phyloP scores from a whole-genome alignment of 1,140 invertebrate species.

The Drosophila melanica region DNA sequence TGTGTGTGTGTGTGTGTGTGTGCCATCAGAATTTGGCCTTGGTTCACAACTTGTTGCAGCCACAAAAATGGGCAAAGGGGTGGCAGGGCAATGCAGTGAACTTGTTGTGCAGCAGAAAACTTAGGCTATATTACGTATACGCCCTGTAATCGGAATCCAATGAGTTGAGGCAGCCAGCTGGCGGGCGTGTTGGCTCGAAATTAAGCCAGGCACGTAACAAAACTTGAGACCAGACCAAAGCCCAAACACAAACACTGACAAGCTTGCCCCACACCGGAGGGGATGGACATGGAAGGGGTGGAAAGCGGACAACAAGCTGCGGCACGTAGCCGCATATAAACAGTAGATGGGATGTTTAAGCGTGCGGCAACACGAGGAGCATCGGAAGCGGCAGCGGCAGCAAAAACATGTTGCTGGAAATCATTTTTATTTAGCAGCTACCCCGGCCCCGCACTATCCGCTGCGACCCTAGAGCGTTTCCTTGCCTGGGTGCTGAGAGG shows the following conservation, averaged over 20 bases:
- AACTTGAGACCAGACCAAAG: slow-evolving; percentile 50
- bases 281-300: neutral
- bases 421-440: slow-evolving; percentile 35
- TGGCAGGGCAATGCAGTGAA: neutral
- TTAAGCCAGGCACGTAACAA: slow-evolving; percentile 70
- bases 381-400: neutral
- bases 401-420: slow-evolving; percentile 48
- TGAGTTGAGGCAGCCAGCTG: slow-evolving; percentile 40
- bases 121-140: slow-evolving; percentile 50
- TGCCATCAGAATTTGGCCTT: neutral
- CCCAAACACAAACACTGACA: slow-evolving; percentile 32
- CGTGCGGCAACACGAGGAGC: slow-evolving; percentile 17
- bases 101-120: slow-evolving; percentile 41
- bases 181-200: slow-evolving; percentile 43
- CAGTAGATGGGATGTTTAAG: slow-evolving; percentile 50
- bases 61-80: slow-evolving; percentile 4
- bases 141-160: slow-evolving; percentile 62
- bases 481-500: neutral
- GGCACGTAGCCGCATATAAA: slow-evolving; percentile 48
- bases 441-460: slow-evolving; percentile 3
- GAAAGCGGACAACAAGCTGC: slow-evolving; percentile 4
- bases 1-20: slow-evolving; percentile 1
- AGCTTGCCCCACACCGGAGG: neutral
- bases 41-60: slow-evolving; percentile 65
- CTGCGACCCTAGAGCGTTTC: neutral